Evolutionary conservation across 2,113 vertebrate genomes (phyloP).

Genomic region (Tinamus guttatus): DNA sequence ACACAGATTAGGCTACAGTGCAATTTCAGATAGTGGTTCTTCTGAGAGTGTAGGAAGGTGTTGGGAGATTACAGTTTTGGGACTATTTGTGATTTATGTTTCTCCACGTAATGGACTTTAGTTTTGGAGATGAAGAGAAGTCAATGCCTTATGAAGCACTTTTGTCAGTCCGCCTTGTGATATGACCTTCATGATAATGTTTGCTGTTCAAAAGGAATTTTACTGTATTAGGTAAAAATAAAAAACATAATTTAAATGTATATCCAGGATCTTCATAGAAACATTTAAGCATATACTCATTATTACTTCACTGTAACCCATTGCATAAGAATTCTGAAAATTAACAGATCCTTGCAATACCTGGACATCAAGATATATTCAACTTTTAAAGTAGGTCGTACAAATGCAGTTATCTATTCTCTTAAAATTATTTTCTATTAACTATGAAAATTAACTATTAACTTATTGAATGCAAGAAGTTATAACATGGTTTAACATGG

Average conservation of each 20-base stretch:
- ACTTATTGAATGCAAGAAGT: too few relatives aligned
- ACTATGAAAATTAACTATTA: too few relatives aligned
- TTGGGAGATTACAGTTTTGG: too few relatives aligned
- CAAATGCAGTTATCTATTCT: too few relatives aligned
- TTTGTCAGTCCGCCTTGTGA: neutral
- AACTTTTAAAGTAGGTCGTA: neutral
- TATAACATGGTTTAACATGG: neutral
- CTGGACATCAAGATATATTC: neutral
- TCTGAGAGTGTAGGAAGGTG: neutral
- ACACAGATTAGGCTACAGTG: neutral
- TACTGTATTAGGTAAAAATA: neutral
- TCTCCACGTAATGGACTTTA: neutral
- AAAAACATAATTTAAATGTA: neutral
- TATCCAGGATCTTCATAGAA: too few relatives aligned
- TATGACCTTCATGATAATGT: neutral
- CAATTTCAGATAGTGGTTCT: neutral
- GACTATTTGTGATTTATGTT: neutral
- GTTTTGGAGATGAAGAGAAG: neutral
- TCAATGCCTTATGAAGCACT: neutral
- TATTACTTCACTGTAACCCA: neutral
- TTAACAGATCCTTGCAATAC: neutral
- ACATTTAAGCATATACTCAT: neutral
- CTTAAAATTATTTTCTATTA: too few relatives aligned
- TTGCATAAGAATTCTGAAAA: neutral
- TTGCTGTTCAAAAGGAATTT: neutral